These are phyloP conservation scores for Cyclargus thomasi DNA, from an alignment of 1,140 invertebrate species.

Conservation along the genomic window DNA sequence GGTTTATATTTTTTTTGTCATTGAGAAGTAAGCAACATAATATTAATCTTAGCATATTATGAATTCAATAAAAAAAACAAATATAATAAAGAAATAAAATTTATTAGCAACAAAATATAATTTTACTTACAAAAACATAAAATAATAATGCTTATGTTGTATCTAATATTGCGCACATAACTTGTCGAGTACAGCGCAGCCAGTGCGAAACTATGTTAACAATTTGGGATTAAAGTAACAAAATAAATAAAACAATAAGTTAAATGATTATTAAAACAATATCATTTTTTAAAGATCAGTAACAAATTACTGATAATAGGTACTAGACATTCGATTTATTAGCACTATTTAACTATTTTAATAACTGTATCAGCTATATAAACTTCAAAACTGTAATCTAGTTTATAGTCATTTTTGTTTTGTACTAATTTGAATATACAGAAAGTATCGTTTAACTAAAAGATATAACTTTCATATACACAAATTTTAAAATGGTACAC, in stretches of 20 bases:
- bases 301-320: too few relatives aligned
- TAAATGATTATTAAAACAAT: too few relatives aligned
- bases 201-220: not conserved
- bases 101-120: conserved; percentile 14
- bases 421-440: not conserved
- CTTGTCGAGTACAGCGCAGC: not conserved
- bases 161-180: not conserved
- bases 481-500: not conserved
- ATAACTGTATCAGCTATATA: not conserved
- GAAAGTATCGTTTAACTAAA: not conserved
- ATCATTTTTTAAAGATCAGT: too few relatives aligned
- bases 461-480: not conserved
- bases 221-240: not conserved
- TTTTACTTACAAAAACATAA: not conserved
- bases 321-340: not conserved
- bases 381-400: not conserved
- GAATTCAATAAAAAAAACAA: too few relatives aligned
- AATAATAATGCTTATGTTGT: conserved; percentile 3
- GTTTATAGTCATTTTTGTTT: not conserved
- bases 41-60: too few relatives aligned
- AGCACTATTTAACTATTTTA: not conserved
- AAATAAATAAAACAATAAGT: too few relatives aligned
- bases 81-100: conserved; percentile 11
- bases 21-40: not conserved
- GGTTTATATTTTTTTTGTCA: not conserved